Evolutionary conservation across 1,140 invertebrate species (phyloP).

Genomic region (Drosophila nannoptera): DNA sequence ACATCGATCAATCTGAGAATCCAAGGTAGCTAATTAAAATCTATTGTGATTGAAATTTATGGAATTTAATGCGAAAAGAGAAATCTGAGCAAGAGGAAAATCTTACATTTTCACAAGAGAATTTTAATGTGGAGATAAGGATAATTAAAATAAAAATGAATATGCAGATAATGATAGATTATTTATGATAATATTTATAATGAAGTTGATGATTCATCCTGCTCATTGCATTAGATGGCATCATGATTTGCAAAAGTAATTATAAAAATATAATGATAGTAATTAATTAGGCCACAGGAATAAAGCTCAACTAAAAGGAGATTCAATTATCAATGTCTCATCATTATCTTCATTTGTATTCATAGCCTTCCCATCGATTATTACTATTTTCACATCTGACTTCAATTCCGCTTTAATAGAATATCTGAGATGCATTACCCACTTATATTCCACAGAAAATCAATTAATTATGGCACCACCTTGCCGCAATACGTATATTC

Average conservation of each 20-base stretch:
- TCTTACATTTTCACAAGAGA: too few species aligned
- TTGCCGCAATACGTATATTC: background rate
- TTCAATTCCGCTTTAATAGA: background rate
- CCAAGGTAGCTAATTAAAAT: slow-evolving; percentile 39
- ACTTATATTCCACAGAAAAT: slow-evolving; percentile 2
- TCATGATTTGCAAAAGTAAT: too few species aligned
- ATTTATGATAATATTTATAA: background rate
- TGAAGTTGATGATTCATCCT: background rate
- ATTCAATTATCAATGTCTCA: too few species aligned
- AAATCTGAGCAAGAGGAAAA: too few species aligned
- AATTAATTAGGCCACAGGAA: too few species aligned
- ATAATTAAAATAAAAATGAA: too few species aligned
- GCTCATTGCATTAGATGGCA: too few species aligned
- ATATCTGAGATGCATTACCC: background rate
- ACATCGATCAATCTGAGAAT: too few species aligned
- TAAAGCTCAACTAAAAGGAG: too few species aligned
- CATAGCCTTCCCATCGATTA: background rate
- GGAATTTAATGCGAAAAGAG: background rate
- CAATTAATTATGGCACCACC: slow-evolving; percentile 2
- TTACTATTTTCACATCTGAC: background rate
- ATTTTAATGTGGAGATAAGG: too few species aligned
- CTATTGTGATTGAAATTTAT: slow-evolving; percentile 63
- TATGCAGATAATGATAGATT: background rate
- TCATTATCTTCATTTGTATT: background rate
- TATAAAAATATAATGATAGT: too few species aligned